These are phyloP conservation scores for Dasypolia templi DNA, from an alignment of 2,888 invertebrate genomes.

Conservation along the genomic window DNA sequence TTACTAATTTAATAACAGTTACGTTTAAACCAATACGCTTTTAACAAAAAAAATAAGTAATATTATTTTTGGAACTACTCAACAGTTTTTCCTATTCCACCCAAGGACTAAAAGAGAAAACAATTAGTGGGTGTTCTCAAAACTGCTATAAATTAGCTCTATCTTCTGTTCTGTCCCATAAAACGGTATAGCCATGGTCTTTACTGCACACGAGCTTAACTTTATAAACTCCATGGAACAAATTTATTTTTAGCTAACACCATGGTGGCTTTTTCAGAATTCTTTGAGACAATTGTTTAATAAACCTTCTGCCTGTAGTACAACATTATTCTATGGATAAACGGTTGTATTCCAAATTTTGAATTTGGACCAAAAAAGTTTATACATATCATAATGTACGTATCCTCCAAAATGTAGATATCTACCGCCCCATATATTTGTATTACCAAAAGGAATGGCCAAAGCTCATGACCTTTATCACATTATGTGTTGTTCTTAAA, in stretches of 20 bases:
- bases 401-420: neutral
- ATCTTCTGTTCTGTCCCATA: conserved; percentile 65
- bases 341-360: neutral
- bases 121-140: conserved; percentile 65
- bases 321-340: neutral
- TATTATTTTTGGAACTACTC: conserved; percentile 11
- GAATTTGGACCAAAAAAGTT: neutral
- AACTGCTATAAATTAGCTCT: conserved; percentile 66
- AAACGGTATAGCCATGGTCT: conserved; percentile 60
- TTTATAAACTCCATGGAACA: conserved; percentile 39
- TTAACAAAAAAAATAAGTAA: neutral
- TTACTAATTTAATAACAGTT: no score
- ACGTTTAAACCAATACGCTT: no score
- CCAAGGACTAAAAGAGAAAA: conserved; percentile 63
- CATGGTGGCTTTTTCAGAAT: conserved; percentile 13
- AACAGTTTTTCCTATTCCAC: conserved; percentile 30
- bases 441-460: no score
- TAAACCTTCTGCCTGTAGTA: neutral
- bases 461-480: neutral
- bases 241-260: conserved; percentile 38
- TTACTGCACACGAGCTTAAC: conserved; percentile 62
- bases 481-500: neutral
- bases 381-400: no score
- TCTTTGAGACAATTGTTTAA: neutral
- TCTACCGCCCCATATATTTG: neutral